Evolutionary conservation across 2,113 vertebrate species (phyloP).

Genomic region (Scophthalmus maximus): DNA sequence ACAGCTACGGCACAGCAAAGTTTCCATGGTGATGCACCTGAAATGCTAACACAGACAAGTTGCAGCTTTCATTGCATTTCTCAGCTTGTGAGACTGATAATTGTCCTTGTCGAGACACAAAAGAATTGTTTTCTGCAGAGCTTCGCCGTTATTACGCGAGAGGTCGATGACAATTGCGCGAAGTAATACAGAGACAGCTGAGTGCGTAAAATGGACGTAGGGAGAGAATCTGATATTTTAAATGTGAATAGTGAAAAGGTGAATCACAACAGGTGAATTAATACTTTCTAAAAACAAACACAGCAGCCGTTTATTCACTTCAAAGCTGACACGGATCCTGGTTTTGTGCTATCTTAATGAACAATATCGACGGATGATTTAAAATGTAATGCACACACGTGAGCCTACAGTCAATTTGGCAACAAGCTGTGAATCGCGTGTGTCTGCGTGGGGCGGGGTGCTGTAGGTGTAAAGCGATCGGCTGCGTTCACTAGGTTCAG

Average conservation of each 20-base stretch:
- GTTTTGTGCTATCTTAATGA: no score
- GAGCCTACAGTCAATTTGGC: constrained; percentile 49
- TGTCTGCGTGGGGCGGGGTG: background rate
- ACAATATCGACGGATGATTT: no score
- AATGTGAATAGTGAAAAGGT: background rate
- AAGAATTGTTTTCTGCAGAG: background rate
- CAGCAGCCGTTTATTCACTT: background rate
- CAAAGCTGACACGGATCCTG: background rate
- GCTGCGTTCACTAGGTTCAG: constrained; percentile 45
- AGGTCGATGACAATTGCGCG: background rate
- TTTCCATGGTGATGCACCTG: constrained; percentile 67
- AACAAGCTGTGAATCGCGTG: constrained; percentile 65
- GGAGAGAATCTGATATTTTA: no score
- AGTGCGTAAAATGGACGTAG: background rate
- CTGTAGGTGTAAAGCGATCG: constrained; percentile 52
- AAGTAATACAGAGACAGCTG: background rate
- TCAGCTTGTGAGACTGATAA: constrained; percentile 14
- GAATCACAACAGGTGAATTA: no score
- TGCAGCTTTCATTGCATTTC: constrained; percentile 34
- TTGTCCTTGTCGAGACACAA: constrained; percentile 13
- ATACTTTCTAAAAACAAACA: background rate
- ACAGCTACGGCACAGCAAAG: constrained; percentile 16
- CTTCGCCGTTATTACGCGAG: background rate
- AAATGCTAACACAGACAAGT: constrained; percentile 32
- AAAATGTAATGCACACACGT: constrained; percentile 44